Evolutionary conservation across 1,140 invertebrate genomes (phyloP), one percentile per base, ranked within the genome.

Genomic region (Vollenhovia emeryi): DNA sequence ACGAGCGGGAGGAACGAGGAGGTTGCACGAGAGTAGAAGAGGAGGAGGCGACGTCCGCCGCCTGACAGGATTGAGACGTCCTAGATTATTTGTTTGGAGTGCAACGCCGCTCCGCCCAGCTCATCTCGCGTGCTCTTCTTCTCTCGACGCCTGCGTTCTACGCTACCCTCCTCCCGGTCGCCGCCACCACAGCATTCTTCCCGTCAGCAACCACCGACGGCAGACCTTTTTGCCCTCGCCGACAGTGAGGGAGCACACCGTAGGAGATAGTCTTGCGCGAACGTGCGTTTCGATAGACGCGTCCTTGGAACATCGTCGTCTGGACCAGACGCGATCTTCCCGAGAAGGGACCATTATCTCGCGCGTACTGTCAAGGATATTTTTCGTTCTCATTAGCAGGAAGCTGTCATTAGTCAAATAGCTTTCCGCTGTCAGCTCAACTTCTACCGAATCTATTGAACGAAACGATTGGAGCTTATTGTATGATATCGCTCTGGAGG

Each of bases 41-140:
- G 68, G 57, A 82, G 84, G 86, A 82, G 69, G 76, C 78, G 60
- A 87, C 57, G 76, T 85, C 86, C 87, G 74, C 84, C 84, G 75
- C 86, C 89, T 87, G 89, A 80, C 86, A 78, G 85, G 89, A 94
- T 93, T 92, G 90, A 93, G 92, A 92, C 87, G 90, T 93, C 87
- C 89, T 89, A 86, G 90, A 87, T 92, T 93, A 93, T 93, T 93
- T 92, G 92, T 93, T 94, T 92, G 89, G 90, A 94, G 91, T 89
- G 89, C 87, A 90, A 76, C 82, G 57, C 64, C 62, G 91, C 86
- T 76, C 91, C 93, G 91, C 92, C 93, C 91, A 91, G 45, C 86
- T 90, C 88, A 87, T 91, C 87, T 75, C 75, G 36, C 36, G 78
- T 64, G 82, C n/a, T 90, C 80, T 73, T 78, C 69, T 71, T 87